Evolutionary conservation across 1,140 invertebrate species (phyloP).

Genomic region (Cydia pomonella): DNA sequence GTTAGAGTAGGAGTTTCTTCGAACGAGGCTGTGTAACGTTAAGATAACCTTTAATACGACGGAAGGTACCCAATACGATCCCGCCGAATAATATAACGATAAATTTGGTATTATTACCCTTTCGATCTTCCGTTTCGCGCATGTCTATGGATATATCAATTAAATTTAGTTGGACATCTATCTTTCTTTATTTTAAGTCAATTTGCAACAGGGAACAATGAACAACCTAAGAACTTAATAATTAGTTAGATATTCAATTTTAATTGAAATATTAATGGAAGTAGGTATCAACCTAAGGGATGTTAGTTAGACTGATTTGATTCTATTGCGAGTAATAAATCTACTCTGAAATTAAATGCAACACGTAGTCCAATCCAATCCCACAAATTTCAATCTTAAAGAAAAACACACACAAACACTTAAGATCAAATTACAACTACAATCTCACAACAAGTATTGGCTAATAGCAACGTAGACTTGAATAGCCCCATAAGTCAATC

Average conservation of each 20-base stretch:
- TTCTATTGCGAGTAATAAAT: too few species aligned
- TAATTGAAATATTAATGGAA: too few species aligned
- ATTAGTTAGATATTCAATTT: too few species aligned
- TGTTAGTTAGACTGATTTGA: too few species aligned
- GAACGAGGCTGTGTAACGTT: slow-evolving; percentile 56
- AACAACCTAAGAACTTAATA: too few species aligned
- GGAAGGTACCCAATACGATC: slow-evolving; percentile 53
- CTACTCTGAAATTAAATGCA: too few species aligned
- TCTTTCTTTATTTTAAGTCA: not conserved
- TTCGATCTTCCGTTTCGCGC: slow-evolving; percentile 22
- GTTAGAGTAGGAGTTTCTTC: slow-evolving; percentile 29
- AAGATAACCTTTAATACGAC: slow-evolving; percentile 55
- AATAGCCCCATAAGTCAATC: not conserved
- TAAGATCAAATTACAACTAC: not conserved
- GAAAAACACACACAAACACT: too few species aligned
- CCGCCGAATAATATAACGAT: slow-evolving; percentile 57
- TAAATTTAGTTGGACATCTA: not conserved
- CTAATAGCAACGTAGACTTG: not conserved
- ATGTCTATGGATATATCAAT: not conserved
- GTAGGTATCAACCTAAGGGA: too few species aligned
- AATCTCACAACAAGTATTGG: not conserved
- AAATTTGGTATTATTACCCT: slow-evolving; percentile 54
- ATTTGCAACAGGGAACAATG: too few species aligned
- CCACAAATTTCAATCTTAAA: not conserved
- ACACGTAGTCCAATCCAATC: too few species aligned